Conservation (phyloP, 2,797 vertebrate genomes). For the Gallinago nigripennis region DNA sequence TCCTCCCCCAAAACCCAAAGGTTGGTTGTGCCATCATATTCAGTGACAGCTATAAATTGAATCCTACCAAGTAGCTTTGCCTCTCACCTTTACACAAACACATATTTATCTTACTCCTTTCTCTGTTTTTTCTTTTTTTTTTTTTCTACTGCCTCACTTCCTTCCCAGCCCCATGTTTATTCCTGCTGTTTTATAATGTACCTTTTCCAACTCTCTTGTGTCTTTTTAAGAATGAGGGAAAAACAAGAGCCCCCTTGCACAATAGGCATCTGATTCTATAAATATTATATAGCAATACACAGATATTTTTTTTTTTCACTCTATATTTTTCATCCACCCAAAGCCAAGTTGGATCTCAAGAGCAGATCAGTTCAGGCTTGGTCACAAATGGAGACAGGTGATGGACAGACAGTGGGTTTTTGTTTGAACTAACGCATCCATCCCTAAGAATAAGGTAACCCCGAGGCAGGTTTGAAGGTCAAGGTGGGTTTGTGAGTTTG, state of each 20-base stretch:
- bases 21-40: background rate
- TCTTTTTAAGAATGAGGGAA: background rate
- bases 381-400: background rate
- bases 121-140: background rate
- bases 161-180: background rate
- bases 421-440: background rate
- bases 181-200: background rate
- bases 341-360: background rate
- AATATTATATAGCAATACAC: background rate
- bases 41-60: background rate
- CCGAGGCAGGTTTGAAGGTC: background rate
- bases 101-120: background rate
- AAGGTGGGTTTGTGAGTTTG: background rate
- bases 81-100: background rate
- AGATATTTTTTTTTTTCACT: background rate
- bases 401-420: background rate
- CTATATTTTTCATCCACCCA: background rate
- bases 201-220: background rate
- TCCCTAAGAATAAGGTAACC: background rate
- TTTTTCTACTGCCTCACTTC: background rate
- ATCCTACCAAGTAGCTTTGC: background rate
- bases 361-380: background rate
- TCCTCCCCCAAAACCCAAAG: background rate
- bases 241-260: background rate
- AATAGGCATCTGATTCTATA: background rate